Evolutionary conservation across 2,113 vertebrate genomes (phyloP).

Genomic region (Thunnus maccoyii): DNA sequence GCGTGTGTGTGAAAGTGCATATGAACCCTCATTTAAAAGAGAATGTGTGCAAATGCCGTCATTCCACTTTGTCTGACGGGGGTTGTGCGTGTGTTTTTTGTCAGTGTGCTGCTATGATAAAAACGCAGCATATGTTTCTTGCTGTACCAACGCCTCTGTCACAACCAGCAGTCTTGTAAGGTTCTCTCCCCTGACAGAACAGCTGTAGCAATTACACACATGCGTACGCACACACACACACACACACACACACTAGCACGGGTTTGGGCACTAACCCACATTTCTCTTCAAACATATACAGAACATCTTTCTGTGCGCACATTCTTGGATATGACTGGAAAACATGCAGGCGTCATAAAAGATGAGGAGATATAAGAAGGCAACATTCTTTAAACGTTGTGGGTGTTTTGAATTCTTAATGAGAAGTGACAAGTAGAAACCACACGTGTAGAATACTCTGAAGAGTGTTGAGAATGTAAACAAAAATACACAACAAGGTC

Average conservation of each 20-base stretch:
- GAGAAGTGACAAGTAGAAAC: too few species aligned
- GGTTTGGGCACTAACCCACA: constrained; percentile 32
- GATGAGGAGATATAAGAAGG: not conserved
- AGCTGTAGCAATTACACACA: constrained; percentile 67
- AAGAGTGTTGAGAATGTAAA: too few species aligned
- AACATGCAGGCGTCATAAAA: constrained; percentile 5
- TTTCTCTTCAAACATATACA: constrained; percentile 17
- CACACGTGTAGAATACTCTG: too few species aligned
- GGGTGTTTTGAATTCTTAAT: not conserved
- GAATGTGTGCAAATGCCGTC: constrained; percentile 49
- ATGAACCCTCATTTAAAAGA: constrained; percentile 25
- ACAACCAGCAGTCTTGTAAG: constrained; percentile 65
- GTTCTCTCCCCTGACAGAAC: constrained; percentile 72
- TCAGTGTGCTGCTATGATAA: constrained; percentile 58
- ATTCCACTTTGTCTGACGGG: constrained; percentile 54
- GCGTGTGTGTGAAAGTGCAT: not conserved
- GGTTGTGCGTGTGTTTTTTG: constrained; percentile 39
- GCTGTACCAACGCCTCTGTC: constrained; percentile 57
- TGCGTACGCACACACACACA: constrained; percentile 16
- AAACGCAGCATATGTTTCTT: constrained; percentile 71
- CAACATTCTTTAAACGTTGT: not conserved
- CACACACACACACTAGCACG: constrained; percentile 18
- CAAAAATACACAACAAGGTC: too few species aligned
- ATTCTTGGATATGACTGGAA: not conserved
- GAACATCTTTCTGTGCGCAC: not conserved